Evolutionary conservation across 2,888 invertebrate species (phyloP).

Genomic region (Pelosia muscerda): DNA sequence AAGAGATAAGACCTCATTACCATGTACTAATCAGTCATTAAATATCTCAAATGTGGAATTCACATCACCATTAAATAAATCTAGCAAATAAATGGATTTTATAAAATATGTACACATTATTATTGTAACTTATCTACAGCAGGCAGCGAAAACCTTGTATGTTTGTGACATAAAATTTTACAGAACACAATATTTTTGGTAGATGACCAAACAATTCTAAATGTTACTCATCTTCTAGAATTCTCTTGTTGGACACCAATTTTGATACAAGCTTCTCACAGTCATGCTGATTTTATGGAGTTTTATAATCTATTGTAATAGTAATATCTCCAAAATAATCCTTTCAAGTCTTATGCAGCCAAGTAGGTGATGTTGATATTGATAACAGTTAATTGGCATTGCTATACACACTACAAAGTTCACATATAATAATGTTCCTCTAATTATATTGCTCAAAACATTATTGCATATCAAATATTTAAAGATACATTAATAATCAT

Average conservation of each 20-base stretch:
- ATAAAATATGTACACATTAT: not conserved
- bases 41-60: conserved; percentile 18
- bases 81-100: conserved; percentile 17
- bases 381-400: not conserved
- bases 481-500: not conserved
- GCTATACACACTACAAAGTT: not conserved
- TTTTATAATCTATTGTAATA: not conserved
- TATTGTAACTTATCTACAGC: conserved; percentile 8
- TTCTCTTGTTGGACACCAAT: no score
- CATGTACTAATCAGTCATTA: conserved; percentile 27
- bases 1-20: conserved; percentile 43
- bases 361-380: not conserved
- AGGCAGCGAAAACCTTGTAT: not conserved
- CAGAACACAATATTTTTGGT: not conserved
- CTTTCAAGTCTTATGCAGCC: not conserved
- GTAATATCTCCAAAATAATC: not conserved
- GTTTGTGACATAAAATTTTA: not conserved
- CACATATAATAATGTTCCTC: not conserved
- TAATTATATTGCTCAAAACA: not conserved
- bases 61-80: conserved; percentile 23
- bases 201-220: not conserved
- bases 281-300: not conserved
- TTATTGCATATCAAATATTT: not conserved
- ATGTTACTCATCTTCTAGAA: not conserved
- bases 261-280: not conserved